Evolutionary conservation across 23 tunicate species (phyloP), one percentile per base, ranked within the genome.

Genomic region (Phallusia fumigata): DNA sequence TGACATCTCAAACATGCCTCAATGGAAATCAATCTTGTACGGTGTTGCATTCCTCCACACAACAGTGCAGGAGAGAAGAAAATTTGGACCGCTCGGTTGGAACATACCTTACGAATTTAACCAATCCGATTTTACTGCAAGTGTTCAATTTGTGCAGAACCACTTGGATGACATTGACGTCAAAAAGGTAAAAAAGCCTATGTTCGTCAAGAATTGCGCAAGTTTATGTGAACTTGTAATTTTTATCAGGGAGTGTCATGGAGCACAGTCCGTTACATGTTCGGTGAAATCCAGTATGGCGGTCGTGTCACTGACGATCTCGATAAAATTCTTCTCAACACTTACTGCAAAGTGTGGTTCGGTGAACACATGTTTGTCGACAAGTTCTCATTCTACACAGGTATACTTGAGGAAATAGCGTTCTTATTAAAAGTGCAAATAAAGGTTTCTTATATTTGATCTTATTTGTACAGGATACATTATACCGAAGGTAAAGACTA

Each of bases 81-180:
- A 91, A 52, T 91, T 91, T 47, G 96, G 96, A 0, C 96, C 96
- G 0, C 88, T 91, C 19, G 96, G 96, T 19, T 91, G 96, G 96
- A 91, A 91, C 44, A 91, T 91, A 65, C 96, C 96, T 31, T 91
- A 91, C 81, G 96, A 91, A 53, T 91, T 91, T 74, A 91, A 91
- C 83, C 96, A 91, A 77, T 87, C 96, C 16, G 96, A 91, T 74
- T 91, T 82, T 81, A 78, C 87, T 30, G 90, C 96, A 21, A 88
- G 88, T 45, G 96, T 91, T 18, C 96, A 86, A 52, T 91, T 86
- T 64, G 91, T 91, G 13, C 96, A 91, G 52, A 91, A 91, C 79
- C 96, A 91, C 36, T 53, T 91, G 72, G 96, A 91, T 80, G 96
- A 91, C 82, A 87, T 91, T 73, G 96, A 91, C 78, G 84, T 91